Evolutionary conservation across 2,888 invertebrate species (phyloP), one percentile per base, ranked within the genome.

Genomic region (Eupithecia exiguata): DNA sequence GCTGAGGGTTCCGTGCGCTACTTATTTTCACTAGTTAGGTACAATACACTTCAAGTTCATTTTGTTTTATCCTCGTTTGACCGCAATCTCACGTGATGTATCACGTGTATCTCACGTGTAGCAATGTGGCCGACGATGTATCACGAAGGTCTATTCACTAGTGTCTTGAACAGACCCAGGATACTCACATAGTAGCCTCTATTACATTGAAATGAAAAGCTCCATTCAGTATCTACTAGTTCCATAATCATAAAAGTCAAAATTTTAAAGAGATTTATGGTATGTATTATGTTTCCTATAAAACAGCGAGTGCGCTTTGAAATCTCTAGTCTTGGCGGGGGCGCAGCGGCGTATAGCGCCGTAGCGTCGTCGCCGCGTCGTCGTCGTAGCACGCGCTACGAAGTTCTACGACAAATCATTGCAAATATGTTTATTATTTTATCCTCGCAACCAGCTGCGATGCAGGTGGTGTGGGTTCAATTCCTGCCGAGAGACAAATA

Each of bases 1-100:
- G 18, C 53, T 62, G 7, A 6, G 12, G 75, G 72, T 75, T 75
- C 72, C 53, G 58, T 30, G 43, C 40, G 58, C 36, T 14, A 63
- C 36, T 40, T 36, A 4, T n/a, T 43, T 43, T 5, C 43, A 43
- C 43, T 1, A 40, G 40, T 30, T 4, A 3, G 4, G 40, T 16
- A 43, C 43, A 43, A 43, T 43, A 12, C 40, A 40, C 40, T 5
- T 18, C 1, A 18, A 18, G 6, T 3, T 12, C n/a, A n/a, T n/a
- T 40, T 12, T 3, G 2, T 14, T 40, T 40, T 43, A 14, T 43
- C 40, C 14, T 7, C 0, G 0, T 43, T 46, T 6, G 3, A 18
- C 18, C 2, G 7, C 7, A 46, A 46, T 46, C 7, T 18, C 1
- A 46, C 46, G 6, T 46, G 18, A 46, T 46, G 46, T n/a, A n/a